phyloP scores from a whole-genome alignment of 1,140 invertebrate genomes.

The Liolophura sinensis region DNA sequence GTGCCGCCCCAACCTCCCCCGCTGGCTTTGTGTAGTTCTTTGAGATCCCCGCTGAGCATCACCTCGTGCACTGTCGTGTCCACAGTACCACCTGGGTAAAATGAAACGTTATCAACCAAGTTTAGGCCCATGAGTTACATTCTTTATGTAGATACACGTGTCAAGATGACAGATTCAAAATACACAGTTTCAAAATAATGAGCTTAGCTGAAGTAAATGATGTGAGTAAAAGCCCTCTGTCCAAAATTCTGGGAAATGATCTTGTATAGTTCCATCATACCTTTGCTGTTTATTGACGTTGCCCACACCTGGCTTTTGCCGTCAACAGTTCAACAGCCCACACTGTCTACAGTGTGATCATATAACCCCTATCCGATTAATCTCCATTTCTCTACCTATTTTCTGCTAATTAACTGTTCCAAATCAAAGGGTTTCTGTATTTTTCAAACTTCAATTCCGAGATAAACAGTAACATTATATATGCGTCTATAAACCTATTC shows the following conservation, averaged over 20 bases:
- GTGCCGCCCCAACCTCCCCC: constrained; percentile 20
- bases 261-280: constrained; percentile 2
- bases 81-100: constrained; percentile 21
- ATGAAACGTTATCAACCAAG: neutral
- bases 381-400: too few species aligned
- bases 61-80: constrained; percentile 22
- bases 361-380: too few species aligned
- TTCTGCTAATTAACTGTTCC: too few species aligned
- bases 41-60: constrained; percentile 2
- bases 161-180: too few species aligned
- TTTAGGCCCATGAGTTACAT: neutral
- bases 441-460: too few species aligned
- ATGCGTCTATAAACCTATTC: too few species aligned
- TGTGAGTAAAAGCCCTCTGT: too few species aligned
- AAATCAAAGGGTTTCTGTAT: too few species aligned
- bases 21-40: constrained; percentile 18
- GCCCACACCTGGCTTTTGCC: constrained; percentile 7
- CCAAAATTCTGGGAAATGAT: too few species aligned
- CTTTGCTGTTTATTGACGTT: neutral
- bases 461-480: too few species aligned
- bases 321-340: constrained; percentile 15
- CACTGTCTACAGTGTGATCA: constrained; percentile 3
- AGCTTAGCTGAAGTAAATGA: too few species aligned
- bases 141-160: neutral
- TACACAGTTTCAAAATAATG: too few species aligned